Conservation (phyloP, 2,797 vertebrate genomes). For the Erpetoichthys calabaricus region DNA sequence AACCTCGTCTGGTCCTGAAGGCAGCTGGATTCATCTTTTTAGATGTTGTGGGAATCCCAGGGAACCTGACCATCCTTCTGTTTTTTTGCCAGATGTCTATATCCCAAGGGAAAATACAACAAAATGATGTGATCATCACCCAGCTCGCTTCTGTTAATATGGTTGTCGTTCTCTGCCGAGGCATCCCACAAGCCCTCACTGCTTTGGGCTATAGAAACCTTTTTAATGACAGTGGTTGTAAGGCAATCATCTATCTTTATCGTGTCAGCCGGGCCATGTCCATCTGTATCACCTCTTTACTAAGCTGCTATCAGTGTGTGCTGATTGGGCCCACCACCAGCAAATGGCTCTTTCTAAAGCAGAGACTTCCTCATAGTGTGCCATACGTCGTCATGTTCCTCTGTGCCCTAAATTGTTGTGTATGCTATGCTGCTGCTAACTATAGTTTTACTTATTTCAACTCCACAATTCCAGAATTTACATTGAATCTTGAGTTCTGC, state of each 20-base stretch:
- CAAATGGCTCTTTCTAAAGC: conserved; percentile 12
- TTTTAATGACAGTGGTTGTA: conserved; percentile 16
- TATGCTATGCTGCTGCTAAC: conserved; percentile 13
- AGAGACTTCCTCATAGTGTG: conserved; percentile 11
- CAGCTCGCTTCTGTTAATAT: conserved; percentile 14
- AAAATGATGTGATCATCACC: conserved; percentile 12
- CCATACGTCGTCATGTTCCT: conserved; percentile 8
- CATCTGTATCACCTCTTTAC: conserved; percentile 15
- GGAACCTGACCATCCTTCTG: conserved; percentile 11
- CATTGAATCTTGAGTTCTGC: conserved; percentile 14
- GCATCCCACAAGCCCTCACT: conserved; percentile 10
- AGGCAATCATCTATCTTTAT: conserved; percentile 12
- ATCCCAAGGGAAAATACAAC: conserved; percentile 12
- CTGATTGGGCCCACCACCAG: conserved; percentile 14
- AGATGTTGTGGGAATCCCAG: conserved; percentile 13
- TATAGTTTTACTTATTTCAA: conserved; percentile 12
- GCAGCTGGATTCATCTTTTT: conserved; percentile 17
- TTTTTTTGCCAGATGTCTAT: conserved; percentile 8
- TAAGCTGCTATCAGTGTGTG: conserved; percentile 18
- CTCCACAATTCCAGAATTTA: conserved; percentile 13
- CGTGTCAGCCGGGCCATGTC: conserved; percentile 15
- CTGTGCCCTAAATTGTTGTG: conserved; percentile 12
- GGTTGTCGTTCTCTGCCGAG: conserved; percentile 15
- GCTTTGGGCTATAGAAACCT: conserved; percentile 8
- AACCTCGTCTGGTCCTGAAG: conserved; percentile 13